Evolutionary conservation across 2,113 vertebrate genomes (phyloP).

Genomic region (Phalacrocorax pelagicus): DNA sequence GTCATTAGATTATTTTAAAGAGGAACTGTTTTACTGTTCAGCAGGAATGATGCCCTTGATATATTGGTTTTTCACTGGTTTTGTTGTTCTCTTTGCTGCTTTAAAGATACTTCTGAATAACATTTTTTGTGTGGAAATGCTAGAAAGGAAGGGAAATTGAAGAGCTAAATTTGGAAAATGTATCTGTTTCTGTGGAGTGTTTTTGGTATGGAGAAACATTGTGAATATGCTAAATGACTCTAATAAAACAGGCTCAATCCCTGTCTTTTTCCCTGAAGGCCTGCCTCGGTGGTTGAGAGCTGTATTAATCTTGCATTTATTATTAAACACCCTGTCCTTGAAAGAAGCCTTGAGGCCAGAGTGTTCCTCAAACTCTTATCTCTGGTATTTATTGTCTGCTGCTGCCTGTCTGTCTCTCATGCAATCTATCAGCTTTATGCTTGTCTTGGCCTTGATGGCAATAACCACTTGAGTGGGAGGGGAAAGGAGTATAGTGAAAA

Average conservation of each 20-base stretch:
- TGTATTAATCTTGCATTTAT: constrained; percentile 40
- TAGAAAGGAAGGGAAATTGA: not conserved
- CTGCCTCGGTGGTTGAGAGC: not conserved
- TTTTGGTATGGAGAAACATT: not conserved
- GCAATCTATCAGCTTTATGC: not conserved
- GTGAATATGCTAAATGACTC: constrained; percentile 7
- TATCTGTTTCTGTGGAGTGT: not conserved
- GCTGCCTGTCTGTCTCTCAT: not conserved
- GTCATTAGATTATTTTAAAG: not conserved
- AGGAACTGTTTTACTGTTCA: not conserved
- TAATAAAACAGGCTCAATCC: constrained; percentile 4
- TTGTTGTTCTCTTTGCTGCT: not conserved
- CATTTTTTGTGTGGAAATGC: not conserved
- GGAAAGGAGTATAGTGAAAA: not conserved
- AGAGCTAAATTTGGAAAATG: not conserved
- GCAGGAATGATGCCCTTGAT: not conserved
- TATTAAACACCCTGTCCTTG: constrained; percentile 47
- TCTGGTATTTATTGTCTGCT: constrained; percentile 7
- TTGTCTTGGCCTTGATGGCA: not conserved
- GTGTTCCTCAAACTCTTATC: not conserved
- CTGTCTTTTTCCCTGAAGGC: not conserved
- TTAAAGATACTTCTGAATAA: not conserved
- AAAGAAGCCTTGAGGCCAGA: not conserved
- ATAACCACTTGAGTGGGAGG: not conserved
- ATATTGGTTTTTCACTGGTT: not conserved